Percentiles rank a stretch among this genome's conserved stretches.
Evolutionary conservation across 1,140 invertebrate genomes (phyloP).

Genomic region (Drosophila punjabiensis): DNA sequence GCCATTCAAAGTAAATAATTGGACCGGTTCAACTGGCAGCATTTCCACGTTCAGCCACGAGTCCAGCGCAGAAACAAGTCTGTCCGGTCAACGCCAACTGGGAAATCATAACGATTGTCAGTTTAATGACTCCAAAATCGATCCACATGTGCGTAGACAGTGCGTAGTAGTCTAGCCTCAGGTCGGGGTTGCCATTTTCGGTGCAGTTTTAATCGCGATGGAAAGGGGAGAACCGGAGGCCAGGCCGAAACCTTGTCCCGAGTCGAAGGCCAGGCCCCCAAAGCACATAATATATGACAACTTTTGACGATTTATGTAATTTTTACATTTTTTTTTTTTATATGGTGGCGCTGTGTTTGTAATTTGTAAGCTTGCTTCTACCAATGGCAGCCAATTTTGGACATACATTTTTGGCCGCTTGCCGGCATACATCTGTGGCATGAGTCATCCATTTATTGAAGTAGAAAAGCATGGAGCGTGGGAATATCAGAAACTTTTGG

Average conservation of each 20-base stretch:
- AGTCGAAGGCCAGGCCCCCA: slow-evolving; percentile 52
- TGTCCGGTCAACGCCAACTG: slow-evolving; percentile 53
- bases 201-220: slow-evolving; percentile 36
- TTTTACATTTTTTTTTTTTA: slow-evolving; percentile 28
- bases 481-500: slow-evolving; percentile 26
- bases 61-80: slow-evolving; percentile 36
- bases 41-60: slow-evolving; percentile 38
- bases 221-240: slow-evolving; percentile 17
- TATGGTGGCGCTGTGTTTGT: slow-evolving; percentile 23
- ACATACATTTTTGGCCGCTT: slow-evolving; percentile 15
- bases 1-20: slow-evolving; percentile 50
- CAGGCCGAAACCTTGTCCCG: slow-evolving; percentile 48
- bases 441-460: slow-evolving; percentile 36
- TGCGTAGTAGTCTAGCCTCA: slow-evolving; percentile 52
- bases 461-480: slow-evolving; percentile 30
- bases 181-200: slow-evolving; percentile 54
- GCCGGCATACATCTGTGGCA: slow-evolving; percentile 20
- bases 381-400: slow-evolving; percentile 38
- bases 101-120: slow-evolving; percentile 67
- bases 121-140: slow-evolving; percentile 61
- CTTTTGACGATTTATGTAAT: slow-evolving; percentile 60
- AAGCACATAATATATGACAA: slow-evolving; percentile 53
- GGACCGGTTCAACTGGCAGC: slow-evolving; percentile 46
- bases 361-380: slow-evolving; percentile 47
- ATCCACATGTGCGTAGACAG: slow-evolving; percentile 59